Base-by-base conservation (phyloP, 2,113 vertebrate genomes). In the Malurus cyaneus region DNA sequence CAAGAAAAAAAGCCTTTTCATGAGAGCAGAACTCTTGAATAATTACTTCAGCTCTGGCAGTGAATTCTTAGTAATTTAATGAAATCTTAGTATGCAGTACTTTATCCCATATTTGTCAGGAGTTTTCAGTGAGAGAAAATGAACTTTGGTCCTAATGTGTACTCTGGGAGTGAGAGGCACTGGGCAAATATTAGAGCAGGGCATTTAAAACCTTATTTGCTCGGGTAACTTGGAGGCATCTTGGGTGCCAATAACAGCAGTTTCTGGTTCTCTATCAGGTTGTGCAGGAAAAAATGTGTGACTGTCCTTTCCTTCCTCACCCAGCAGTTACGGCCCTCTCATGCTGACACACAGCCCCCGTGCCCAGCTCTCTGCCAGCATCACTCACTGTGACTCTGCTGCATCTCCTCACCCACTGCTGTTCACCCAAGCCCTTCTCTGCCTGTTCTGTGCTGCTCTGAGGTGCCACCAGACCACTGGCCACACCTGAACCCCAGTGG, bases 381-480 rank as follows among this genome's bases (percentile, higher is more conserved):
- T 12, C 44, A 2, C 64, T 36, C 29, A 6, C 12, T 6, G 20
- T 46, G 34, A 47, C 42, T 41, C 39, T 32, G 42, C n/a, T 46
- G 64, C 80, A 53, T 17, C 34, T 65, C 44, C 19, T 34, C n/a
- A 12, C 26, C 9, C 23, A 9, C 1, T 10, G 4, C 1, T 12
- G 32, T 2, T 34, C 50, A 46, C 7, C n/a, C 8, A 15, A 79
- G 28, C 41, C 62, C 39, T 25, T 24, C 39, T 14, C 14, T 17
- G 29, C 19, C 12, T 6, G 2, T 18, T 49, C 39, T 7, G 1
- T 23, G 46, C 84, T 66, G 49, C 73, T 29, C 64, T 18, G 41
- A 20, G 39, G 59, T 1, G 7, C 15, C 3, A 4, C 47, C 1
- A 0, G 3, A 0, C 34, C 8, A 49, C 26, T 1, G 3, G 28